Base-by-base conservation (phyloP, 2,797 vertebrate genomes). In the Etheostoma perlongum region DNA sequence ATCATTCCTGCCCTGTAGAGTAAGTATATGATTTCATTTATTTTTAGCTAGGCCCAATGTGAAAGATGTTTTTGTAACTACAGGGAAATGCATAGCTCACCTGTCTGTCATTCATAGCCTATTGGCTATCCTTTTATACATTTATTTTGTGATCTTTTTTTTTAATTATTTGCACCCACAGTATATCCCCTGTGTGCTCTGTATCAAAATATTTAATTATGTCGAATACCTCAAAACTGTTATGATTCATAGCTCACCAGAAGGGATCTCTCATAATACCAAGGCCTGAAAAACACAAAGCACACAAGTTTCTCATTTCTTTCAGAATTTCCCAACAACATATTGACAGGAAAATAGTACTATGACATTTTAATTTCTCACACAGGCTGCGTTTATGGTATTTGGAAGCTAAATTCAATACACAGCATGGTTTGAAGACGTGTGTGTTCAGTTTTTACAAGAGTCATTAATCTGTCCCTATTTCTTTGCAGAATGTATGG, bases 41-140 rank as follows among this genome's bases (percentile, higher is more conserved):
- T 83, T 90, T 83, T 88, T 80, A 84, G 77, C 42, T n/a, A 1
- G 1, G 21, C 47, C 25, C 55, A 52, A n/a, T 14, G 44, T 60
- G 63, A 72, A 9, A 27, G 6, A 49, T 30, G 40, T 49, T 55
- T 65, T 77, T 57, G 27, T 63, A 60, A 59, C 65, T 61, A 53
- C 16, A 59, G 60, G 54, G 69, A 76, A 77, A 77, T 46, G 36
- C 46, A 30, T 19, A 36, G 33, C 68, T 78, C 53, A 71, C 74
- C 63, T 80, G 70, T 65, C 74, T 54, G 58, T 79, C 60, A 65
- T 60, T 58, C 49, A 53, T n/a, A 48, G 58, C 40, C 63, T 62
- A 8, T 79, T 76, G 49, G 64, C 72, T 74, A 67, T 68, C 15
- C 23, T 61, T 15, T 60, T 48, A 33, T 72, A 65, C 27, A 46